Conservation (phyloP, 2,888 invertebrate species). For the Apamea crenata region DNA sequence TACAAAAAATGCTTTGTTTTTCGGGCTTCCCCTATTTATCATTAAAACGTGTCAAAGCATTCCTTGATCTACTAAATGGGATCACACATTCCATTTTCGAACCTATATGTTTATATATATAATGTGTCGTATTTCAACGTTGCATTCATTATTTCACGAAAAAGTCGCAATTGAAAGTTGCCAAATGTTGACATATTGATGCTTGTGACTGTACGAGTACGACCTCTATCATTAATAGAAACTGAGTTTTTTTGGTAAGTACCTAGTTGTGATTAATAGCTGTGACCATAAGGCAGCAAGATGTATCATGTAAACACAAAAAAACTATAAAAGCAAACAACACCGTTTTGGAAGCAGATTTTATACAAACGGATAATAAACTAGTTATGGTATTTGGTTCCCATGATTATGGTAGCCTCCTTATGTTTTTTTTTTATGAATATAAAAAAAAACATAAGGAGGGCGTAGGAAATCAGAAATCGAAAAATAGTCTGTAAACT, state of each 20-base stretch:
- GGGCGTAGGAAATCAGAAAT: background rate
- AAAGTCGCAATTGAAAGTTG: too few relatives aligned
- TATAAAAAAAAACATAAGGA: too few relatives aligned
- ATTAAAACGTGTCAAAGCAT: too few relatives aligned
- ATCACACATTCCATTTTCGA: background rate
- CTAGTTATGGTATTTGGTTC: background rate
- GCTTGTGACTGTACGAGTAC: background rate
- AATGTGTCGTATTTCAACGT: too few relatives aligned
- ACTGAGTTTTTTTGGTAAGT: background rate
- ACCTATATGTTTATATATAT: too few relatives aligned
- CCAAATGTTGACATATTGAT: too few relatives aligned
- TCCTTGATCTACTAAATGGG: background rate
- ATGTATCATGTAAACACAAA: constrained; percentile 35
- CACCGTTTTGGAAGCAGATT: constrained; percentile 21
- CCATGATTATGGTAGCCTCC: background rate
- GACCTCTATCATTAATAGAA: background rate
- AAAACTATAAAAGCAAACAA: constrained; percentile 37
- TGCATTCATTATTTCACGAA: too few relatives aligned
- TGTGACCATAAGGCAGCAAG: constrained; percentile 30
- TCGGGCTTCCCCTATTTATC: background rate
- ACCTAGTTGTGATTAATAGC: background rate
- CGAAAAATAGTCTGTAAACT: background rate
- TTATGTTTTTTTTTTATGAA: background rate
- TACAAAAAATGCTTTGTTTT: background rate
- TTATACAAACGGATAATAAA: background rate